Percentiles rank a stretch among this genome's conserved stretches.
Evolutionary conservation across 2,888 invertebrate species (phyloP).

Genomic region (Argyra leucocephala): DNA sequence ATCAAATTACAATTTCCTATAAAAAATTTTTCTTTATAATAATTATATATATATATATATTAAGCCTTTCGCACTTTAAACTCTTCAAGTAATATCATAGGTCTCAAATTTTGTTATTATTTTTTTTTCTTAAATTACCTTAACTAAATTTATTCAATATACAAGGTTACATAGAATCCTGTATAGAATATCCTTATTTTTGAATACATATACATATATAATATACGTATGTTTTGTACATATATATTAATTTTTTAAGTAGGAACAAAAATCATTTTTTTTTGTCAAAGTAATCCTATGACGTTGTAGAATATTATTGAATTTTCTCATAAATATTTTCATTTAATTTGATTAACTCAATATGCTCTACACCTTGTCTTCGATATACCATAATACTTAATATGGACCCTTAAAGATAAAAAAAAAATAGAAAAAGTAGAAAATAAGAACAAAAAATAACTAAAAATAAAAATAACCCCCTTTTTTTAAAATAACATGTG

Average conservation of each 20-base stretch:
- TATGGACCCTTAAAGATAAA: background rate
- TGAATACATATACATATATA: too few species aligned
- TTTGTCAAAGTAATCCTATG: too few species aligned
- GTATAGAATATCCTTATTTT: background rate
- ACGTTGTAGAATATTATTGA: background rate
- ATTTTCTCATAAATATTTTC: background rate
- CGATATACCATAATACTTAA: background rate
- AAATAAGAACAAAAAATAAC: background rate
- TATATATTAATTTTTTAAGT: too few species aligned
- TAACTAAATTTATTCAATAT: too few species aligned
- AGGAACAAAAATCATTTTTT: too few species aligned
- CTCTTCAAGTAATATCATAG: background rate
- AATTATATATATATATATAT: background rate
- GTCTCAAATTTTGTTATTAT: background rate
- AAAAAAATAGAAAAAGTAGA: background rate
- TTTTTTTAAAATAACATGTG: background rate
- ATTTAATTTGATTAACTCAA: conserved; percentile 6
- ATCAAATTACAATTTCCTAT: background rate
- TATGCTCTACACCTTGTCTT: background rate
- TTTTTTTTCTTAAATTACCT: too few species aligned
- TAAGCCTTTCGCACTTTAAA: background rate
- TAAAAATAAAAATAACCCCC: background rate
- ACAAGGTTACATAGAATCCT: too few species aligned
- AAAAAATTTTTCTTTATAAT: background rate
- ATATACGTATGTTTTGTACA: too few species aligned